Evolutionary conservation across 92 coral and sea anemone species (phyloP), one percentile per base, ranked within the genome.

Genomic region (Scolanthus callimorphus): DNA sequence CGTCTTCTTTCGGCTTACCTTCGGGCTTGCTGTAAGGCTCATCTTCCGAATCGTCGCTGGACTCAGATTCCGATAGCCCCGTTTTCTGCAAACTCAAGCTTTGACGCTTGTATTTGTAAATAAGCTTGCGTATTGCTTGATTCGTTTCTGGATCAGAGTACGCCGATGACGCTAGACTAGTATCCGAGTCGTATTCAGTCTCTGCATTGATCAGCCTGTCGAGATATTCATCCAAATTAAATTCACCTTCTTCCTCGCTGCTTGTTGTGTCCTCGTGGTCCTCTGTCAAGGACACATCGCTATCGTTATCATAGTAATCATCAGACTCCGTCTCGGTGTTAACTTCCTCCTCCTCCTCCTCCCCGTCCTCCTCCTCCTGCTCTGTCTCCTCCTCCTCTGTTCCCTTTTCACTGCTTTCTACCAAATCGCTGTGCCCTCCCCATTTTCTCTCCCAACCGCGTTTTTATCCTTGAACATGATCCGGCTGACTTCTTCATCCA

Each of bases 211-310:
- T n/a, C 21, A 80, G 63, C 27, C 47, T 80, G 20, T 43, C 59
- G 46, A 81, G 27, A 39, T 81, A 65, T 30, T 37, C 55, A n/a
- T 81, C 59, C 34, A 74, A 12, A 45, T 81, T 82, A 47, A 81
- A 81, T 21, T 30, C 78, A 0, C 54, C 73, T 17, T 65, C 62
- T 15, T 57, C 65, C 52, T 46, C 22, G 6, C 17, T 20, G 52
- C 52, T 46, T 9, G 4, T 21, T 6, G 4, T 46, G 4, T 4
- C 17, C 17, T 6, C 6, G 15, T 46, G 17, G 17, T 4, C 12
- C 22, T 46, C 52, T 4, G 11, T 25, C 22, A 25, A 54, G 0
- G 71, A 10, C 39, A 29, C 63, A 1, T 30, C 65, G 19, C 52
- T 48, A 12, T 39, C 45, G 6, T 27, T 38, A 0, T 34, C 43